phyloP scores from a whole-genome alignment of 2,888 invertebrate species.

The Coleophora flavipennella region DNA sequence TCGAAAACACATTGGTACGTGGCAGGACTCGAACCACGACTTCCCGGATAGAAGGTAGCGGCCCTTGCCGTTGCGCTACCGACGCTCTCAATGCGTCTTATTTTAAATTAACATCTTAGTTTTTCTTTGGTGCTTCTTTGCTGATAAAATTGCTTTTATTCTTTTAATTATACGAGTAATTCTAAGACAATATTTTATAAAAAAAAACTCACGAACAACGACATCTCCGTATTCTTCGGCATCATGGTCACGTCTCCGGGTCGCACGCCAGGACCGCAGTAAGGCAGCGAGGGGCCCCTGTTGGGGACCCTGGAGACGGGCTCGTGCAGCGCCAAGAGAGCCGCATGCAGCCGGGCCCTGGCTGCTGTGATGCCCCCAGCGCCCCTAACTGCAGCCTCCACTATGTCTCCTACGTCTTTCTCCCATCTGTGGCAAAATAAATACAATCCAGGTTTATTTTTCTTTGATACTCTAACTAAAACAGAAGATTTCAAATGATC shows the following conservation, averaged over 20 bases:
- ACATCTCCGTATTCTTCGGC: constrained; percentile 67
- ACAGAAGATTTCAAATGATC: no score
- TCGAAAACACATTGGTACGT: no score
- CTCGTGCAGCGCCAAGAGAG: constrained; percentile 50
- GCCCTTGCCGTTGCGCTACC: no score
- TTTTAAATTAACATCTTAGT: no score
- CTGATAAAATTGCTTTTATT: no score
- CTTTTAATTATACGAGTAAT: no score
- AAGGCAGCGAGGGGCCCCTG: constrained; percentile 70
- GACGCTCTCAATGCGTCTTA: no score
- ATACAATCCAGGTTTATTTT: no score
- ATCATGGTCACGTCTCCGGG: constrained; percentile 68
- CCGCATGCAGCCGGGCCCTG: constrained; percentile 55
- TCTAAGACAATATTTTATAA: background rate
- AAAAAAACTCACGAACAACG: constrained; percentile 45
- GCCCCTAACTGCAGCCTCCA: constrained; percentile 70
- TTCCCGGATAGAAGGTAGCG: no score
- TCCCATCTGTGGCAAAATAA: constrained; percentile 39
- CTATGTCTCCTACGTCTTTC: constrained; percentile 70
- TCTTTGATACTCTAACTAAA: no score
- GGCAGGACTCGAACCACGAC: no score
- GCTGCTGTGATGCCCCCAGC: constrained; percentile 57
- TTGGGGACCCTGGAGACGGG: constrained; percentile 40
- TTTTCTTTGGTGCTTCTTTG: no score
- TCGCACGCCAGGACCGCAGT: constrained; percentile 71